Conservation (phyloP, 2,888 invertebrate genomes). For the Clitarchus hookeri region DNA sequence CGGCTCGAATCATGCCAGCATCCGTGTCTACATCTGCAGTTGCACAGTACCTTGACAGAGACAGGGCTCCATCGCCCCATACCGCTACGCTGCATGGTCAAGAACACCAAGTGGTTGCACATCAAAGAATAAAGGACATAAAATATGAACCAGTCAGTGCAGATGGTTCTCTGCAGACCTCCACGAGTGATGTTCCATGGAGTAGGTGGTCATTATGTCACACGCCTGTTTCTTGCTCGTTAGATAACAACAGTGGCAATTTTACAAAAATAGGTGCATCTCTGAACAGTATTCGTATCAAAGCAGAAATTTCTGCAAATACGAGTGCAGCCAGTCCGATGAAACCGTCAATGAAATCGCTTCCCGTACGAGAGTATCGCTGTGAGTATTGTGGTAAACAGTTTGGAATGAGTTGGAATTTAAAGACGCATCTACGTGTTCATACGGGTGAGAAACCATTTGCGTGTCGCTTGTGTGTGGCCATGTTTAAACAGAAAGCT, state of each 20-base stretch:
- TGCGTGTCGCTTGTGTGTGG: conserved; percentile 85
- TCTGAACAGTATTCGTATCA: conserved; percentile 47
- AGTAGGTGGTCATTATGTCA: conserved; percentile 66
- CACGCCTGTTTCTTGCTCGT: conserved; percentile 61
- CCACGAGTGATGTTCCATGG: conserved; percentile 27
- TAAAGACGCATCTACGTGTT: conserved; percentile 85
- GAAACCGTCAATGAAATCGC: conserved; percentile 47
- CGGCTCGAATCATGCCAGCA: conserved; percentile 57
- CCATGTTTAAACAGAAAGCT: conserved; percentile 91
- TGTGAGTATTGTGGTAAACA: conserved; percentile 90
- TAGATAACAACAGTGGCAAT: conserved; percentile 20
- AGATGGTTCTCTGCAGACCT: conserved; percentile 51
- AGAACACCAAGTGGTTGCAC: conserved; percentile 46
- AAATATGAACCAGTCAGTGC: conserved; percentile 68
- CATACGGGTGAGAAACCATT: conserved; percentile 90
- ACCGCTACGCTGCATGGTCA: conserved; percentile 62
- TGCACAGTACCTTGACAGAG: conserved; percentile 62
- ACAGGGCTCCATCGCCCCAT: conserved; percentile 53
- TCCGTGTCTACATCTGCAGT: conserved; percentile 75
- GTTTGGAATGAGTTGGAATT: conserved; percentile 91
- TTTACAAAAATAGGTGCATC: background rate
- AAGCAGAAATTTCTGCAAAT: conserved; percentile 32
- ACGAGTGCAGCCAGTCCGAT: background rate
- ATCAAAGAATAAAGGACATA: conserved; percentile 63
- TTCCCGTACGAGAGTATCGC: conserved; percentile 79